These are phyloP conservation scores for Premnoplex brunnescens DNA, from an alignment of 2,797 vertebrate species.

Conservation along the genomic window DNA sequence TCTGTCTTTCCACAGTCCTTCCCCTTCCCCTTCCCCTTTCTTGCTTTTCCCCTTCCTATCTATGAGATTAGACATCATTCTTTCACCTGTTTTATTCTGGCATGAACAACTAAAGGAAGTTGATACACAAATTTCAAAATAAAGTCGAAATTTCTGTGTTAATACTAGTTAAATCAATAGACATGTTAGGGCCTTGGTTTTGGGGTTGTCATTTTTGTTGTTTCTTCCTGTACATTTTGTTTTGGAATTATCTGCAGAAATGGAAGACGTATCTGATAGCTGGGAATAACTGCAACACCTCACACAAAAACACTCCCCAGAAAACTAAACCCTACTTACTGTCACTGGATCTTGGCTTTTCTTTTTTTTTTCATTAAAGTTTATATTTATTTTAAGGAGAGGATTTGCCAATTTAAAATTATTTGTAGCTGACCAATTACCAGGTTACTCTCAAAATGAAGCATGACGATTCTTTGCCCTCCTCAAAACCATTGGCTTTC, in stretches of 20 bases:
- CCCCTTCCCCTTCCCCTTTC: not conserved
- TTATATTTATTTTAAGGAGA: not conserved
- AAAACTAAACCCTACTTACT: not conserved
- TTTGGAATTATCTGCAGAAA: not conserved
- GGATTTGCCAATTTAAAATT: not conserved
- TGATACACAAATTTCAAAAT: not conserved
- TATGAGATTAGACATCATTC: not conserved
- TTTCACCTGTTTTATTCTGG: not conserved
- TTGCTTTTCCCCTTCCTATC: not conserved
- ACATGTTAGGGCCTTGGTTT: not conserved
- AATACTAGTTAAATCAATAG: not conserved
- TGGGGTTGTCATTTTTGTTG: no score
- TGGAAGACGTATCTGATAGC: not conserved
- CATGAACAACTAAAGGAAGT: not conserved
- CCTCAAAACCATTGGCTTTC: fast-evolving
- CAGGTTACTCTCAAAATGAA: not conserved
- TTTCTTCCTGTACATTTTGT: not conserved
- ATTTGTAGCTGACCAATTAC: not conserved
- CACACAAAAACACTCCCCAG: not conserved
- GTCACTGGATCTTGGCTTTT: not conserved
- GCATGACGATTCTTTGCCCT: not conserved
- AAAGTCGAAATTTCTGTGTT: not conserved
- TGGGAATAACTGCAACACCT: not conserved
- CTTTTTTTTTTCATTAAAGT: not conserved
- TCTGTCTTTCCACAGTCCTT: not conserved